phyloP scores from a whole-genome alignment of 64 coral and sea anemone species.

The Catalaphyllia jardinei region DNA sequence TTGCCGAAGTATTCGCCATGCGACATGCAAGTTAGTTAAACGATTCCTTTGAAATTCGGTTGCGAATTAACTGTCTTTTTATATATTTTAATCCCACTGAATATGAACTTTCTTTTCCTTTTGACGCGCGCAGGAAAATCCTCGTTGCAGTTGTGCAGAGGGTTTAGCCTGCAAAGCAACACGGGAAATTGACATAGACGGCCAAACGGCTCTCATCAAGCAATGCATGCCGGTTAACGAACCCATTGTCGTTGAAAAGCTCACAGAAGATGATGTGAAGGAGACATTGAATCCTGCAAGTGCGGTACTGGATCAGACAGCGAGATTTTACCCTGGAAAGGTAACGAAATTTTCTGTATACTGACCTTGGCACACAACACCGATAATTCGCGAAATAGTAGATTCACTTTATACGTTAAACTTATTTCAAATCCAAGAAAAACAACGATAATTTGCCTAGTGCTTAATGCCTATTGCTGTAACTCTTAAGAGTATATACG shows the following conservation, averaged over 20 bases:
- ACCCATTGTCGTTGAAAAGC: conserved; percentile 37
- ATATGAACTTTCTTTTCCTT: background rate
- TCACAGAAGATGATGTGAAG: conserved; percentile 52
- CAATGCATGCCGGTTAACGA: conserved; percentile 59
- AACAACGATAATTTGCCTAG: no score
- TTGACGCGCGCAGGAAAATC: conserved; percentile 10
- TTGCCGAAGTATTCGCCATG: conserved; percentile 20
- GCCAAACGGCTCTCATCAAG: conserved; percentile 44
- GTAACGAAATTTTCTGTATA: background rate
- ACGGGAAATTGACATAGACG: conserved; percentile 52
- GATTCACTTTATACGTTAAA: no score
- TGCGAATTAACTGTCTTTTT: background rate
- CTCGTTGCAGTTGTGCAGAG: conserved; percentile 44
- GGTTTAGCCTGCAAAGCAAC: conserved; percentile 72
- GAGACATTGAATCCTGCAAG: conserved; percentile 34
- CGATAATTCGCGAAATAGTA: no score
- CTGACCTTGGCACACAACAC: background rate
- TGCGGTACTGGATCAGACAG: background rate
- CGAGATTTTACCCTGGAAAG: conserved; percentile 27
- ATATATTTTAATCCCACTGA: background rate
- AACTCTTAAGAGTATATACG: no score
- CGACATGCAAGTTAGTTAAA: background rate
- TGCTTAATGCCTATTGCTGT: no score
- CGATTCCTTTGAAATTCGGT: background rate
- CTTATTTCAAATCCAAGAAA: background rate